Evolutionary conservation across 2,888 invertebrate genomes (phyloP).

Genomic region (Abrostola tripartita): DNA sequence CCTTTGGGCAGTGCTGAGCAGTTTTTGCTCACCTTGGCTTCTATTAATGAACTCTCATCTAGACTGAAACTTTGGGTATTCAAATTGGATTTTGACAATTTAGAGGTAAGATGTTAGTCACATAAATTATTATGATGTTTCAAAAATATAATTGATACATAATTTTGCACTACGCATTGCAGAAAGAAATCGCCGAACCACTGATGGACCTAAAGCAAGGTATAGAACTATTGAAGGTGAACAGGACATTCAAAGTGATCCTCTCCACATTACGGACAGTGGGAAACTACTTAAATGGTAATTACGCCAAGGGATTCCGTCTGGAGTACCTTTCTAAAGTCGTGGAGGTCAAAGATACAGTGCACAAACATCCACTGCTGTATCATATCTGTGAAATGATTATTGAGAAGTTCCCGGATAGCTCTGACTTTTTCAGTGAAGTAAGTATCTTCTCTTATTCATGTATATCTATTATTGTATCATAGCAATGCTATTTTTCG

Average conservation of each 20-base stretch:
- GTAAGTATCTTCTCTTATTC: conserved; percentile 79
- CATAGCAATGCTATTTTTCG: too few relatives aligned
- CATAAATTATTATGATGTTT: too few relatives aligned
- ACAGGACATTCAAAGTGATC: conserved; percentile 98
- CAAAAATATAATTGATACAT: too few relatives aligned
- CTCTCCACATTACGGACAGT: conserved; percentile 97
- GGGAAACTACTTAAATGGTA: conserved; percentile 98
- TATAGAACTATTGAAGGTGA: conserved; percentile 95
- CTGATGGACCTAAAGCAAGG: conserved; percentile 99
- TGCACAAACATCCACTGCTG: conserved; percentile 98
- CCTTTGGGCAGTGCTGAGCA: conserved; percentile 99
- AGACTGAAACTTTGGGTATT: conserved; percentile 99
- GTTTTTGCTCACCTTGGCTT: conserved; percentile 98
- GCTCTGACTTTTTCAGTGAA: conserved; percentile 99
- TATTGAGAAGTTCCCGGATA: conserved; percentile 98
- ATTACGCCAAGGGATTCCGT: conserved; percentile 97
- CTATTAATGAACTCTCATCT: conserved; percentile 98
- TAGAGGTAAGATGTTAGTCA: conserved; percentile 90
- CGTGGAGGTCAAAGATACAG: conserved; percentile 99
- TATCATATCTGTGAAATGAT: conserved; percentile 99
- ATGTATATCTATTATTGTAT: background rate
- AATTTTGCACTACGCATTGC: conserved; percentile 39
- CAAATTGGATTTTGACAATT: conserved; percentile 98
- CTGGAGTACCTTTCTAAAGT: conserved; percentile 99
- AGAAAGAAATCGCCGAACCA: conserved; percentile 99